These are phyloP conservation scores for Mus spicilegus DNA, from an alignment of 2,113 vertebrate genomes.

Conservation along the genomic window DNA sequence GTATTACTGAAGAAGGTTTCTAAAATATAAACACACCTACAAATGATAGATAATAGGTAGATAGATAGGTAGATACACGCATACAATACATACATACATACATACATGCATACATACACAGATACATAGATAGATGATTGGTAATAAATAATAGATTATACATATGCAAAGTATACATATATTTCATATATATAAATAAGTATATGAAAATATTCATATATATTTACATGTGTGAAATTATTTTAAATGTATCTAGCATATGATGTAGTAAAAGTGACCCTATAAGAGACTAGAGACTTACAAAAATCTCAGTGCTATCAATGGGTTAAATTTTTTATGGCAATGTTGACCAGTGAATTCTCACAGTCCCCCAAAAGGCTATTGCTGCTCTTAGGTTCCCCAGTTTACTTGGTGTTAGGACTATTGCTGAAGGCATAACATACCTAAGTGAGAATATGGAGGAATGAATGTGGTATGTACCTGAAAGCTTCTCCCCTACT, in stretches of 20 bases:
- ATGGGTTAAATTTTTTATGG: not conserved
- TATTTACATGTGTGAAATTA: not conserved
- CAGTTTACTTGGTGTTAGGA: not conserved
- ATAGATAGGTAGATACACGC: not conserved
- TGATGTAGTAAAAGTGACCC: not conserved
- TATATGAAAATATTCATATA: not conserved
- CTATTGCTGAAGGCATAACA: not conserved
- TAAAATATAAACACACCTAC: not conserved
- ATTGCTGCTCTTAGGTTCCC: not conserved
- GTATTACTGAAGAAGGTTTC: not conserved
- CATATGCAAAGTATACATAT: not conserved
- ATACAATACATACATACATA: not conserved
- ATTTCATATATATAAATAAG: no score
- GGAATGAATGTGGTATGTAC: not conserved
- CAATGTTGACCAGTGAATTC: not conserved
- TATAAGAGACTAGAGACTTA: not conserved
- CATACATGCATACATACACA: no score
- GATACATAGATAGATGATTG: not conserved
- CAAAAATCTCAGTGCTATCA: not conserved
- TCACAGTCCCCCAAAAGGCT: not conserved
- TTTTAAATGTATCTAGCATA: not conserved
- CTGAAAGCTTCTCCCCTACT: not conserved
- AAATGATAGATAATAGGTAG: not conserved
- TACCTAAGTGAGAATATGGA: not conserved
- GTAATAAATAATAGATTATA: not conserved